These are phyloP conservation scores for Tridacna crocea DNA, from an alignment of 2,888 invertebrate genomes.

Conservation along the genomic window DNA sequence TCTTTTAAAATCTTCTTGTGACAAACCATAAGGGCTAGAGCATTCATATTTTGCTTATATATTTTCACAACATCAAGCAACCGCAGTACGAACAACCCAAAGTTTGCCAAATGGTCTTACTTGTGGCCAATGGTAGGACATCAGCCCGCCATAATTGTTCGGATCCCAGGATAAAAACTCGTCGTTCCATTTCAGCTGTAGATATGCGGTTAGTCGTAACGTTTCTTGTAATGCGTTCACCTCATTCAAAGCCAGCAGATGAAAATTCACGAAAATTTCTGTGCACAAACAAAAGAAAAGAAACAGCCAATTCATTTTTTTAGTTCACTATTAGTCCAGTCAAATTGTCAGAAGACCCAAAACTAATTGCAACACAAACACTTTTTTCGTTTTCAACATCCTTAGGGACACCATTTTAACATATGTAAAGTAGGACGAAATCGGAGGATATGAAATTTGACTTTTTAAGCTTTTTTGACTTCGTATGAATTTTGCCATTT, in stretches of 20 bases:
- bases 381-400: too few species aligned
- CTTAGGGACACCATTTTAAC: too few species aligned
- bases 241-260: constrained; percentile 29
- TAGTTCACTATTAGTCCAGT: neutral
- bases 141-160: constrained; percentile 13
- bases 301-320: neutral
- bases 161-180: constrained; percentile 33
- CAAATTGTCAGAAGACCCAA: neutral
- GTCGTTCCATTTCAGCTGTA: constrained; percentile 31
- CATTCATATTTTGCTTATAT: too few species aligned
- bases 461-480: neutral
- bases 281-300: neutral
- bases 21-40: too few species aligned
- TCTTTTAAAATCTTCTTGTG: too few species aligned
- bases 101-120: neutral
- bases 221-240: constrained; percentile 26
- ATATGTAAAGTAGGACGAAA: too few species aligned
- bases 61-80: too few species aligned
- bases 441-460: too few species aligned
- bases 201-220: constrained; percentile 26
- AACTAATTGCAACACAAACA: too few species aligned
- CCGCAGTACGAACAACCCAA: too few species aligned
- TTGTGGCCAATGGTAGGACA: constrained; percentile 31
- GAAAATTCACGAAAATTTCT: constrained; percentile 31
- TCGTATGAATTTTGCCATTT: neutral